Evolutionary conservation across 2,113 vertebrate genomes (phyloP).

Genomic region (Rattus norvegicus): GRCr8 NC_086031.1:66457001-66457500

Average conservation of each 20-base stretch:
- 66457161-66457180: too few relatives aligned
- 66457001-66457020: slow-evolving; percentile 13
- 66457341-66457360: neutral
- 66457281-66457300: neutral
- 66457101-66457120: neutral
- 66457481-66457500: slow-evolving; percentile 94
- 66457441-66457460: slow-evolving; percentile 97
- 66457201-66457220: neutral
- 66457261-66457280: neutral
- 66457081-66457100: too few relatives aligned
- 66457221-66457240: neutral
- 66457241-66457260: neutral
- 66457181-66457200: neutral
- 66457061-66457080: neutral
- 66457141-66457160: neutral
- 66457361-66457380: neutral
- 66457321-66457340: neutral
- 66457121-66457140: neutral
- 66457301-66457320: neutral
- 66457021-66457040: slow-evolving; percentile 3
- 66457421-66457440: slow-evolving; percentile 94
- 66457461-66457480: slow-evolving; percentile 93
- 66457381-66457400: slow-evolving; percentile 51
- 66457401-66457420: slow-evolving; percentile 87
- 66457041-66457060: neutral